Conservation (phyloP, 92 coral and sea anemone genomes). For the Porites evermanni region DNA sequence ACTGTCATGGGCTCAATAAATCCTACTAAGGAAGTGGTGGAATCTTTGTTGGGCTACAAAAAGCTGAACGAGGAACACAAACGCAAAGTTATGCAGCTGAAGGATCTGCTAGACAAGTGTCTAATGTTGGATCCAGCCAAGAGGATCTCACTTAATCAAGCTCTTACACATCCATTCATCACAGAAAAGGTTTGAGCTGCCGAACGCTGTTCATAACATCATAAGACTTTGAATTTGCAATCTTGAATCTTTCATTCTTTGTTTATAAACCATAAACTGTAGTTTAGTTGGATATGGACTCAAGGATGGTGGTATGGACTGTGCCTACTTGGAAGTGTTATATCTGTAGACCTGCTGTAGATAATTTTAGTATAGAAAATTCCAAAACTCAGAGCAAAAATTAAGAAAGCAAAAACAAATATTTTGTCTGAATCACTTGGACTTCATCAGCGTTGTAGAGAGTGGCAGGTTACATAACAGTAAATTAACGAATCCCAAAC, state of each 20-base stretch:
- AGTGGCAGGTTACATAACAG: no score
- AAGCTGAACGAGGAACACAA: slow-evolving; percentile 88
- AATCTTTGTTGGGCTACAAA: slow-evolving; percentile 84
- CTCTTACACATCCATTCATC: slow-evolving; percentile 98
- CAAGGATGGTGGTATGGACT: neutral
- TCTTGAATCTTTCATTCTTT: neutral
- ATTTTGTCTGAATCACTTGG: no score
- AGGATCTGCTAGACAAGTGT: slow-evolving; percentile 92
- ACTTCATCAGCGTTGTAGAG: no score
- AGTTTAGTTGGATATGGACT: neutral
- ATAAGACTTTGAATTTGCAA: slow-evolving; percentile 19
- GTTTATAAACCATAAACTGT: neutral
- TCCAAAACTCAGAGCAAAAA: no score
- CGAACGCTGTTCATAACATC: slow-evolving; percentile 48
- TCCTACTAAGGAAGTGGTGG: slow-evolving; percentile 90
- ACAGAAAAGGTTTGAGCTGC: slow-evolving; percentile 94
- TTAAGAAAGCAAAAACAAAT: no score
- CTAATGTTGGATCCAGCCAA: slow-evolving; percentile 97
- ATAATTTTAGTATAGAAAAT: neutral
- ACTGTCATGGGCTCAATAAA: slow-evolving; percentile 92
- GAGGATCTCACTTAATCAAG: slow-evolving; percentile 93
- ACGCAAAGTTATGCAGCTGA: slow-evolving; percentile 90
- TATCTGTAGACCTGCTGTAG: neutral
- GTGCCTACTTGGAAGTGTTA: neutral
- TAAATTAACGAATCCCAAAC: no score